These are phyloP conservation scores for Lemur catta DNA, from an alignment of 2,797 vertebrate species.

Conservation along the genomic window DNA sequence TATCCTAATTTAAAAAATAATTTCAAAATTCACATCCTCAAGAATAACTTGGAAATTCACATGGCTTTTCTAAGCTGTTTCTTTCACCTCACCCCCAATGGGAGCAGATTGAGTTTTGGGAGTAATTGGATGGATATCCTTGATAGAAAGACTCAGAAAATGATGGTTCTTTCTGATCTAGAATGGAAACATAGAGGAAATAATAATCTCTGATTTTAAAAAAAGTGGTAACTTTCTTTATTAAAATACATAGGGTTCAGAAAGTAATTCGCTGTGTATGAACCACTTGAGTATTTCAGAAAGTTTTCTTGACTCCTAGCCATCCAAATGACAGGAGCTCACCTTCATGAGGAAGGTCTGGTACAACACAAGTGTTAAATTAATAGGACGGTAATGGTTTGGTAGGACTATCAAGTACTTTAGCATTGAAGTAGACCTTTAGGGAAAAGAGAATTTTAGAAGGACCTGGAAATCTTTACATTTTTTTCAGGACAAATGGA, in stretches of 20 bases:
- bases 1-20: neutral
- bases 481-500: constrained; percentile 24
- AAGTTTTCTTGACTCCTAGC: neutral
- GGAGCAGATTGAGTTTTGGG: neutral
- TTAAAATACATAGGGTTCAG: neutral
- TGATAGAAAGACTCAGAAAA: constrained; percentile 1
- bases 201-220: neutral
- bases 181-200: neutral
- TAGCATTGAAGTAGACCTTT: neutral
- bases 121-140: neutral
- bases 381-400: neutral
- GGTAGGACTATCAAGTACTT: neutral
- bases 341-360: neutral
- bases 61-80: neutral
- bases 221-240: neutral
- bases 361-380: neutral
- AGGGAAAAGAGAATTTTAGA: constrained; percentile 18
- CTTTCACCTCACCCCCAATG: neutral
- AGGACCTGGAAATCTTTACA: neutral
- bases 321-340: neutral
- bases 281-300: neutral
- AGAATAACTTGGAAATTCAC: constrained; percentile 27
- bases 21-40: neutral
- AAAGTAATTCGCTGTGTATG: neutral
- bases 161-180: neutral